These are phyloP conservation scores for Myotis vivesi DNA, from an alignment of 2,797 vertebrate species.

Conservation along the genomic window DNA sequence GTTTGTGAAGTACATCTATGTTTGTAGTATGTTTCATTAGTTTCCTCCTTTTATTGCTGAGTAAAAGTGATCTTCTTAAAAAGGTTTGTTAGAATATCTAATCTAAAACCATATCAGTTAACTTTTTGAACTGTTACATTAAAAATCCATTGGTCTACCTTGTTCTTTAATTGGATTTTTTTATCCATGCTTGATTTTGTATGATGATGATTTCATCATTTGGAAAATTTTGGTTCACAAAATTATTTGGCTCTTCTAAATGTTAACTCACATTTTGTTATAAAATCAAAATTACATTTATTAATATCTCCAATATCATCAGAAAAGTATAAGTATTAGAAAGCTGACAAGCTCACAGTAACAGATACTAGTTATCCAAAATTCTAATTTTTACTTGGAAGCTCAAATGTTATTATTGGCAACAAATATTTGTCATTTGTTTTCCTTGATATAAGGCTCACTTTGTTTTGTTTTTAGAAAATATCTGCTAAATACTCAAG, in stretches of 20 bases:
- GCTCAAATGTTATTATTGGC: slow-evolving; percentile 9
- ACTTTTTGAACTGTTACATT: slow-evolving; percentile 26
- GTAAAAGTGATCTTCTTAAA: slow-evolving; percentile 19
- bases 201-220: neutral
- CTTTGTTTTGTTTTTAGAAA: slow-evolving; percentile 29
- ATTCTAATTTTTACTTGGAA: slow-evolving; percentile 47
- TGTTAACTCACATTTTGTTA: slow-evolving; percentile 39
- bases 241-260: slow-evolving; percentile 45
- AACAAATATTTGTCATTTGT: slow-evolving; percentile 30
- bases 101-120: neutral
- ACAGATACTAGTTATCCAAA: slow-evolving; percentile 4
- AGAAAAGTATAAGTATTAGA: slow-evolving; percentile 22
- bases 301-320: neutral
- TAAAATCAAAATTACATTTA: slow-evolving; percentile 25
- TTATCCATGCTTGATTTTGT: slow-evolving; percentile 9
- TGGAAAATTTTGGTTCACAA: slow-evolving; percentile 49
- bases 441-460: slow-evolving; percentile 34
- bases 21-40: neutral
- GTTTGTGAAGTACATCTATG: neutral
- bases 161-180: slow-evolving; percentile 35
- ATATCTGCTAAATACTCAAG: neutral
- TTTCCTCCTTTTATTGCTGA: slow-evolving; percentile 24
- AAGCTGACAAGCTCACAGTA: neutral
- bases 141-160: slow-evolving; percentile 28
- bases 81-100: neutral